Conservation (phyloP, 2,888 invertebrate species). For the Neelides folsomi region DNA sequence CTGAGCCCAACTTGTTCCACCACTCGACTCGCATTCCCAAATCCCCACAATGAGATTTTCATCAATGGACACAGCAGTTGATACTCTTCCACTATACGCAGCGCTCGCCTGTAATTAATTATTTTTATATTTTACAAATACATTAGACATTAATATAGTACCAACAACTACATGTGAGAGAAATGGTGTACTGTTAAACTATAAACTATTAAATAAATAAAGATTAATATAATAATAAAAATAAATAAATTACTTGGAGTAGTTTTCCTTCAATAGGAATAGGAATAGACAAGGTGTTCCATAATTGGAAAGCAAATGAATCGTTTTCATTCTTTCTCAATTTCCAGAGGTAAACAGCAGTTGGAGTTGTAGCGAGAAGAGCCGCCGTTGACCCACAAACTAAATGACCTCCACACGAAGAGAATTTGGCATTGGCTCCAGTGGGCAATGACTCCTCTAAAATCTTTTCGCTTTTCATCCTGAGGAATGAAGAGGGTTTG, state of each 20-base stretch:
- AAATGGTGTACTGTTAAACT: too few species aligned
- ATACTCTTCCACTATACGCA: slow-evolving; percentile 87
- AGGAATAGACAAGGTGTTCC: slow-evolving; percentile 19
- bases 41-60: slow-evolving; percentile 37
- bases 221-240: too few species aligned
- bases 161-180: too few species aligned
- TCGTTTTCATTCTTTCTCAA: slow-evolving; percentile 17
- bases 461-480: slow-evolving; percentile 29
- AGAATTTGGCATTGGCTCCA: slow-evolving; percentile 25
- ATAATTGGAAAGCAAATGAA: slow-evolving; percentile 20
- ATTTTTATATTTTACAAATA: slow-evolving; percentile 9
- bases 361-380: slow-evolving; percentile 27
- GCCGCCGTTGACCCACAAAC: slow-evolving; percentile 33
- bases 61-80: too few species aligned
- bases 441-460: slow-evolving; percentile 26
- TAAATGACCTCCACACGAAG: slow-evolving; percentile 32
- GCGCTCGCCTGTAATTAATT: slow-evolving; percentile 64
- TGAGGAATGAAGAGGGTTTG: slow-evolving; percentile 20
- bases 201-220: too few species aligned
- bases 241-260: too few species aligned
- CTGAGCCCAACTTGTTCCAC: slow-evolving; percentile 72
- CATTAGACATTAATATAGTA: too few species aligned
- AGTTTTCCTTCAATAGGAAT: too few species aligned
- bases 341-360: slow-evolving; percentile 31
- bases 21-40: slow-evolving; percentile 98